Conservation (phyloP, 2,888 invertebrate genomes). For the Molanna angustata region DNA sequence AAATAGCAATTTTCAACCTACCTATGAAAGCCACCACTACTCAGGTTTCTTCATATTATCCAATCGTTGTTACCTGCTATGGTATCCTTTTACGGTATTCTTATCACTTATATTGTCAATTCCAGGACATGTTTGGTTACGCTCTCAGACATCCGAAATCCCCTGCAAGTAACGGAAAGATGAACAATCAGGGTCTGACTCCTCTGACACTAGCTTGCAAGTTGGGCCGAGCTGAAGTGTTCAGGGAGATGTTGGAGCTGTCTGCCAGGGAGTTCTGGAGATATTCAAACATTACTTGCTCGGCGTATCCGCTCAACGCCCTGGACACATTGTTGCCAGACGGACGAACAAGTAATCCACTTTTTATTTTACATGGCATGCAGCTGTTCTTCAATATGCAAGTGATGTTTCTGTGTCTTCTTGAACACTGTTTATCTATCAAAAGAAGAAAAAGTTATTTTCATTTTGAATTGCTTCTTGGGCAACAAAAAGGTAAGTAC, state of each 20-base stretch:
- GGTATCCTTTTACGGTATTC: no score
- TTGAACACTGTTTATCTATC: no score
- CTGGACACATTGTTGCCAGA: conserved; percentile 93
- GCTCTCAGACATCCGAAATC: conserved; percentile 91
- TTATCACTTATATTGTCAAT: no score
- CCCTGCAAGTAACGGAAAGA: conserved; percentile 89
- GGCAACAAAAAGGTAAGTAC: no score
- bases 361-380: conserved; percentile 9
- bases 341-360: conserved; percentile 83
- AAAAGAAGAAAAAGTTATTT: no score
- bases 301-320: conserved; percentile 94
- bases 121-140: conserved; percentile 97
- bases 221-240: conserved; percentile 93
- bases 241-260: conserved; percentile 96
- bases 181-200: conserved; percentile 87
- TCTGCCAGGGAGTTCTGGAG: conserved; percentile 96
- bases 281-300: conserved; percentile 98
- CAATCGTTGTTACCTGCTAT: no score
- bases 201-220: conserved; percentile 96
- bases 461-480: no score
- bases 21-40: no score
- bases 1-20: no score
- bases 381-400: no score
- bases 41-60: no score
- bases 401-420: no score